Evolutionary conservation across 2,113 vertebrate species (phyloP), one percentile per base, ranked within the genome.

Genomic region (Vireo altiloquus): DNA sequence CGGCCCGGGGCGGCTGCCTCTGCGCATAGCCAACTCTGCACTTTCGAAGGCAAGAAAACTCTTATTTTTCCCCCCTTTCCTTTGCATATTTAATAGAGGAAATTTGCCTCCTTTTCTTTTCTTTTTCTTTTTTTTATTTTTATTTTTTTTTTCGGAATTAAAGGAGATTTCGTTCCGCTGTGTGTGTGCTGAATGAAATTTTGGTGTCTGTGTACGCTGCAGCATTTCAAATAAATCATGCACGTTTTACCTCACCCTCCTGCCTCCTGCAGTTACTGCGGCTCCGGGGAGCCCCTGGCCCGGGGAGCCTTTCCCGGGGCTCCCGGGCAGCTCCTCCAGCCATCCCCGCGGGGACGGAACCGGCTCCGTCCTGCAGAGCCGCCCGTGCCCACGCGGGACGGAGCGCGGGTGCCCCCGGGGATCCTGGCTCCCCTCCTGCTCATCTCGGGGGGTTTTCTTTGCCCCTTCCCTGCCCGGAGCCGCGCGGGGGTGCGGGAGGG

Each of bases 181-280:
- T 90, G 98, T 98, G 98, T 99, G 98, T 98, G 96, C 95, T 92
- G 94, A 95, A 96, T 90, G 97, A 77, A 94, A 93, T 82, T 91
- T 94, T 77, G 98, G 98, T 99, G 98, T 99, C 98, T 98, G 98
- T 99, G 98, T 98, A 98, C 98, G 98, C 98, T 98, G 97, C 98
- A 98, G 98, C 98, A 98, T 98, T 98, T 98, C 97, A 97, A 99
- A 99, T 99, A 99, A 99, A 99, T 97, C 98, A 98, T 98, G 99
- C 98, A 99, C 99, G 99, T 99, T 98, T 98, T 98, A 99, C 98
- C 98, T 98, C 98, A 97, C 86, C 60, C 88, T 98, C 77, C 81
- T 70, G 94, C 65, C 72, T 97, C 93, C 85, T 92, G 91, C 57
- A 87, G 12, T 93, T 82, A 50, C 84, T 95, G 90, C 42, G 46